These are phyloP conservation scores for Tryphoninae sp. DNA, from an alignment of 2,888 invertebrate species.

Conservation along the genomic window DNA sequence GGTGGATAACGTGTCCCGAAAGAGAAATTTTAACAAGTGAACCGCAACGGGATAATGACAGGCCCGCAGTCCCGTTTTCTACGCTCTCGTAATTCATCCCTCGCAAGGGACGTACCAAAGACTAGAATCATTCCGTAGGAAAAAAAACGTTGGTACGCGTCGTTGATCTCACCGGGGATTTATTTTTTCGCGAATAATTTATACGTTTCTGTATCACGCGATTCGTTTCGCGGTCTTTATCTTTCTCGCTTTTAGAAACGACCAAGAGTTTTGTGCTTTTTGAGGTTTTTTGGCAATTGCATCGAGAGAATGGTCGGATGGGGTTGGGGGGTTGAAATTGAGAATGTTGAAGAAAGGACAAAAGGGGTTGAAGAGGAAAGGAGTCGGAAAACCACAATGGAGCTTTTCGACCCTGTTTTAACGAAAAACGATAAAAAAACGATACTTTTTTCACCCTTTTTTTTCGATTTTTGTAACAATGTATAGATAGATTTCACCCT, in stretches of 20 bases:
- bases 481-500: slow-evolving; percentile 16
- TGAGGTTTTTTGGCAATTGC: slow-evolving; percentile 45
- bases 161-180: not conserved
- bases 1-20: not conserved
- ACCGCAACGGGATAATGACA: slow-evolving; percentile 21
- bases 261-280: not conserved
- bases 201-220: not conserved
- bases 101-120: slow-evolving; percentile 3
- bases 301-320: not conserved
- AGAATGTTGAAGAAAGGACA: not conserved
- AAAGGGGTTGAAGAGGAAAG: not conserved
- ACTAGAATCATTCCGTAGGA: not conserved
- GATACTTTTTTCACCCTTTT: not conserved
- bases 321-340: not conserved
- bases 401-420: slow-evolving; percentile 32
- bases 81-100: not conserved
- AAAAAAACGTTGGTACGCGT: not conserved
- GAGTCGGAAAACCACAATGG: slow-evolving; percentile 24
- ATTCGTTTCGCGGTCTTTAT: not conserved
- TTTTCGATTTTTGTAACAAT: not conserved
- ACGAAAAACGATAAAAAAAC: slow-evolving; percentile 14
- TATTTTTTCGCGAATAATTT: not conserved
- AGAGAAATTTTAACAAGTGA: slow-evolving; percentile 6
- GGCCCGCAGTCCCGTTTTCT: not conserved
- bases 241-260: not conserved